Conservation (phyloP, 2,888 invertebrate genomes). For the Podotricha telesiphe region DNA sequence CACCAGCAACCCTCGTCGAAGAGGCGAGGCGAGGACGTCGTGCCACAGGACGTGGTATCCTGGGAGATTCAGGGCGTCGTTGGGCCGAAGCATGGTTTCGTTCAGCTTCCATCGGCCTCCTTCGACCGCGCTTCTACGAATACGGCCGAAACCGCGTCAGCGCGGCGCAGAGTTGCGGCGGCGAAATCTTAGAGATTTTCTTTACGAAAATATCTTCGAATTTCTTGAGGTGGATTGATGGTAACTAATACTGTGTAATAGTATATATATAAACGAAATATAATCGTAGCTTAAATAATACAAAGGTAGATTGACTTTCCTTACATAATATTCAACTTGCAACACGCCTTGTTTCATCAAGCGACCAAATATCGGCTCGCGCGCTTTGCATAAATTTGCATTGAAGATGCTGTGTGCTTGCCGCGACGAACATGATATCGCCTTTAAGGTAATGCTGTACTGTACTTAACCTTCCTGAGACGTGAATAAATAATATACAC, state of each 20-base stretch:
- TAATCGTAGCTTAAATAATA: neutral
- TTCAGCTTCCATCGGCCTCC: too few species aligned
- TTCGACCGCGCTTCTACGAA: too few species aligned
- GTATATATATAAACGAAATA: neutral
- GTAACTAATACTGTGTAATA: neutral
- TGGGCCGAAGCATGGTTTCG: too few species aligned
- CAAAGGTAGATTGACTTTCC: neutral
- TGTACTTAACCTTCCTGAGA: constrained; percentile 13
- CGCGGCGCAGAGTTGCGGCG: too few species aligned
- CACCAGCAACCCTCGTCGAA: too few species aligned
- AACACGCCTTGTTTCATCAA: constrained; percentile 55
- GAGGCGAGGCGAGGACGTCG: too few species aligned
- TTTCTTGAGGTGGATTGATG: too few species aligned
- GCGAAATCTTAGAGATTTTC: too few species aligned
- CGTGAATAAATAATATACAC: constrained; percentile 4
- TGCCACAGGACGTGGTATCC: too few species aligned
- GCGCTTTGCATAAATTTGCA: constrained; percentile 81
- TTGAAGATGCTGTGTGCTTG: constrained; percentile 59
- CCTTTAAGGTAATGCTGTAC: constrained; percentile 41
- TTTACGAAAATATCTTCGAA: neutral
- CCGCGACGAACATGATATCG: constrained; percentile 52
- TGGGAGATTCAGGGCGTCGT: too few species aligned
- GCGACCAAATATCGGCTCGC: constrained; percentile 74
- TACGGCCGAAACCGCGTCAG: too few species aligned
- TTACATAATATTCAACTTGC: constrained; percentile 25